phyloP scores from a whole-genome alignment of 2,888 invertebrate genomes.

The Lasioglossum leucozonium region DNA sequence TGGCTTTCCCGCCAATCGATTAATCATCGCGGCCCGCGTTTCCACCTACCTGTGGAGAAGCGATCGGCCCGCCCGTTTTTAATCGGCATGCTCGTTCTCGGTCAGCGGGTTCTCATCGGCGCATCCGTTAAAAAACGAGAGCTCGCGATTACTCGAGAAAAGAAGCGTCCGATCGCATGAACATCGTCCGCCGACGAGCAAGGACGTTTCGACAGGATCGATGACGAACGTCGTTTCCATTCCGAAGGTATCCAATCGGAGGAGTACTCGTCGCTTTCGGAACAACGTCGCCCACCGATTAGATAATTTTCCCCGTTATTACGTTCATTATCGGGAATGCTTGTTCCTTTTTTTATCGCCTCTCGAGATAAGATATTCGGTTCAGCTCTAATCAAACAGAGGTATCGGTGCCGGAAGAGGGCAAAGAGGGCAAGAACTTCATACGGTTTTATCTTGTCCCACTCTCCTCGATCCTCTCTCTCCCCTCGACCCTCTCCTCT shows the following conservation, averaged over 20 bases:
- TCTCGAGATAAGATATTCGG: constrained; percentile 14
- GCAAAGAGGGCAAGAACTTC: neutral
- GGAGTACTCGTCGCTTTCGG: neutral
- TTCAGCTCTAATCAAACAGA: neutral
- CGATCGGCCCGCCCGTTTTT: neutral
- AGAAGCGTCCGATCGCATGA: neutral
- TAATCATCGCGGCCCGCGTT: constrained; percentile 23
- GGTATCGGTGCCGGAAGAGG: neutral
- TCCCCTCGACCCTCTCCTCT: neutral
- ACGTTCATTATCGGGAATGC: neutral
- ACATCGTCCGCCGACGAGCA: neutral
- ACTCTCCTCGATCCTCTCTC: neutral
- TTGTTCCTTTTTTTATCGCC: constrained; percentile 19
- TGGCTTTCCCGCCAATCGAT: constrained; percentile 33
- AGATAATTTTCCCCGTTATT: constrained; percentile 29
- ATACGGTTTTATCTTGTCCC: neutral
- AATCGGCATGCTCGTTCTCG: neutral
- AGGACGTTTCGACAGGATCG: neutral
- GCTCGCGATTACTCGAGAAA: neutral
- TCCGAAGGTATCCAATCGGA: neutral
- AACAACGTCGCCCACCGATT: neutral
- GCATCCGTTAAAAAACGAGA: too few relatives aligned
- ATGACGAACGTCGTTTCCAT: neutral
- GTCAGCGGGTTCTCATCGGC: neutral
- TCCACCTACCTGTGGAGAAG: neutral